Base-by-base conservation (phyloP, 2,113 vertebrate genomes). In the Myiagra hebetior region DNA sequence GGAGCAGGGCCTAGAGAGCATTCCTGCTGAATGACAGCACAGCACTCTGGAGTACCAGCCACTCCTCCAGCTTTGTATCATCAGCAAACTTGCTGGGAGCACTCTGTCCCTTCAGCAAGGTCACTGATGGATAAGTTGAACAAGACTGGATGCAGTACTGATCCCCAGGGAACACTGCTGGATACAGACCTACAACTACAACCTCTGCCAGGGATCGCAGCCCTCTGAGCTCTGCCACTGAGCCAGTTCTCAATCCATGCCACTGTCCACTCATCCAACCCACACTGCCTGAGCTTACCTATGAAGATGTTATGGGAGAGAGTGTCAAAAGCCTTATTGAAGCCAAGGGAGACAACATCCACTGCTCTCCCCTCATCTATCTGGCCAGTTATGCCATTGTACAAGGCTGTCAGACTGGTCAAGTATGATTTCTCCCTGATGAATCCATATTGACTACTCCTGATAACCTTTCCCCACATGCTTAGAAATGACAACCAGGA, bases 271-370 rank as follows among this genome's bases (percentile, higher is more conserved):
- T 59, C 15, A 13, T 35, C 35, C 26, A 35, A 23, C 6, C 0
- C 15, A 37, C 6, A 0, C 23, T 52, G 65, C 31, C 44, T 11
- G 14, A 44, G 8, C 18, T 44, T 37, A 20, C 2, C 13, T 50
- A 14, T n/a, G 1, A n/a, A 1, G 19, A 16, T 35, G 5, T 65
- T 41, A 49, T 13, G 13, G 9, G 3, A 41, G 6, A 56, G 12
- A n/a, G 5, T 50, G 26, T 59, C 44, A 44, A 59, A 73, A 50
- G 17, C 44, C 2, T 50, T 50, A 42, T 2, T 57, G 44, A 57
- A 50, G 8, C 37, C 8, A 49, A 64, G 26, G 11, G 15, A 42
- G 26, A 35, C n/a, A 56, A 26, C 15, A 65, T 37, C 10, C 22
- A 33, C 22, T 44, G 27, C 4, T 44, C 33, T 50, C 6, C 10